Conservation (phyloP, 2,888 invertebrate species). For the Cantharis rustica region DNA sequence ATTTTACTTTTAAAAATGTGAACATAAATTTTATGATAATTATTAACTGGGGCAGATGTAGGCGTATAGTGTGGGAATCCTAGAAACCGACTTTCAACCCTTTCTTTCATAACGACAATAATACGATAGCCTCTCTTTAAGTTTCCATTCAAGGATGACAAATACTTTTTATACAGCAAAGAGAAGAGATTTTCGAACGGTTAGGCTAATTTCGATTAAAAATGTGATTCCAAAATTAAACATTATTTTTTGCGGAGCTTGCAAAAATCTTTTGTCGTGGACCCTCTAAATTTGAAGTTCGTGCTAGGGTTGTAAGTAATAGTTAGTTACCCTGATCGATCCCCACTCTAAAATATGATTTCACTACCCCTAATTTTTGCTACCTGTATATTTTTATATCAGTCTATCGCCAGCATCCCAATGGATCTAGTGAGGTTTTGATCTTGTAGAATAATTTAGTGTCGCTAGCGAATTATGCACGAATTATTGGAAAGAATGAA, state of each 20-base stretch:
- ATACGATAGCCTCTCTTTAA: neutral
- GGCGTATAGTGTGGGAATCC: constrained; percentile 37
- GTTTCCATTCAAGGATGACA: neutral
- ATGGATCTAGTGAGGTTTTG: neutral
- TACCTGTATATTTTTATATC: constrained; percentile 39
- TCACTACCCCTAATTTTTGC: constrained; percentile 41
- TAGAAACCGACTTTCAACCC: constrained; percentile 27
- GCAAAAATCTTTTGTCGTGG: constrained; percentile 42
- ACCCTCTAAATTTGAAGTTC: constrained; percentile 40
- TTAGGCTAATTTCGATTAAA: neutral
- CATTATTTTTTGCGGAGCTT: constrained; percentile 47
- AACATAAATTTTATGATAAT: neutral
- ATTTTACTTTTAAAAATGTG: neutral
- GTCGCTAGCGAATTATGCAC: constrained; percentile 36
- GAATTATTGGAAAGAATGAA: constrained; percentile 46
- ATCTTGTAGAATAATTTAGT: constrained; percentile 4
- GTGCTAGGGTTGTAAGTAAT: constrained; percentile 41
- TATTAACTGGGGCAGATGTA: constrained; percentile 35
- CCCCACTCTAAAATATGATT: constrained; percentile 37
- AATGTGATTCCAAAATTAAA: constrained; percentile 37
- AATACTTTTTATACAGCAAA: neutral
- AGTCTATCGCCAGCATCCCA: constrained; percentile 37
- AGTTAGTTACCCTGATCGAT: constrained; percentile 39
- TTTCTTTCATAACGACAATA: constrained; percentile 24
- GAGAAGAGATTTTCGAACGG: neutral